phyloP scores from a whole-genome alignment of 23 tunicate species.

The Botrylloides violaceus region DNA sequence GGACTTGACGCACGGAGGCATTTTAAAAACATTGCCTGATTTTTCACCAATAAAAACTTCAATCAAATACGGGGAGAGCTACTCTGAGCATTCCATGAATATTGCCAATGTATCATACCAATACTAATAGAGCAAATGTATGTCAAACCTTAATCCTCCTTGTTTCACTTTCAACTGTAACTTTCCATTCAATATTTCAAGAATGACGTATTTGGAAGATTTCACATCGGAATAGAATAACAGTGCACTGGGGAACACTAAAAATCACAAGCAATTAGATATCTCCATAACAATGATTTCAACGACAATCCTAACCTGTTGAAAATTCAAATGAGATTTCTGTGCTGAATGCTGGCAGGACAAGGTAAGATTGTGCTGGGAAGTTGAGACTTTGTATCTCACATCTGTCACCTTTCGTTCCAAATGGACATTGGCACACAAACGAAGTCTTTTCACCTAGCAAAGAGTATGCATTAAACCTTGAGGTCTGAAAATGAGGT shows the following conservation, averaged over 20 bases:
- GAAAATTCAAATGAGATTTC: conserved; percentile 56
- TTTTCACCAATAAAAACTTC: too few species aligned
- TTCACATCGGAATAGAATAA: conserved; percentile 34
- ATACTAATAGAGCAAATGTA: too few species aligned
- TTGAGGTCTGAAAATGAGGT: too few species aligned
- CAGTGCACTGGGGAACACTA: conserved; percentile 45
- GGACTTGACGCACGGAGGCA: too few species aligned
- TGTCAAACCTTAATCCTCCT: background rate
- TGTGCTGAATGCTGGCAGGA: conserved; percentile 9
- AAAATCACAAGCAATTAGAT: conserved; percentile 18
- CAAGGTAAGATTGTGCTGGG: conserved; percentile 44
- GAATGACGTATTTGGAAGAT: conserved; percentile 21
- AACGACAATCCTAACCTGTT: conserved; percentile 31
- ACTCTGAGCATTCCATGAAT: too few species aligned
- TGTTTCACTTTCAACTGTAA: conserved; percentile 15
- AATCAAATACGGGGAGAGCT: too few species aligned
- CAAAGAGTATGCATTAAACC: too few species aligned
- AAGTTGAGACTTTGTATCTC: conserved; percentile 51
- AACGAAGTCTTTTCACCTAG: conserved; percentile 26
- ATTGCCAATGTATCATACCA: too few species aligned
- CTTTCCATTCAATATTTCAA: conserved; percentile 56
- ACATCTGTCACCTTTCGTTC: conserved; percentile 49
- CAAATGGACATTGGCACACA: conserved; percentile 55
- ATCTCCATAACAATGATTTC: too few species aligned
- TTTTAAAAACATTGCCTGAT: too few species aligned